A percentile compares a stretch with the other conserved stretches of the same genome.
These are phyloP conservation scores for Phaetusa simplex DNA, from an alignment of 2,113 vertebrate species.

Conservation along the genomic window DNA sequence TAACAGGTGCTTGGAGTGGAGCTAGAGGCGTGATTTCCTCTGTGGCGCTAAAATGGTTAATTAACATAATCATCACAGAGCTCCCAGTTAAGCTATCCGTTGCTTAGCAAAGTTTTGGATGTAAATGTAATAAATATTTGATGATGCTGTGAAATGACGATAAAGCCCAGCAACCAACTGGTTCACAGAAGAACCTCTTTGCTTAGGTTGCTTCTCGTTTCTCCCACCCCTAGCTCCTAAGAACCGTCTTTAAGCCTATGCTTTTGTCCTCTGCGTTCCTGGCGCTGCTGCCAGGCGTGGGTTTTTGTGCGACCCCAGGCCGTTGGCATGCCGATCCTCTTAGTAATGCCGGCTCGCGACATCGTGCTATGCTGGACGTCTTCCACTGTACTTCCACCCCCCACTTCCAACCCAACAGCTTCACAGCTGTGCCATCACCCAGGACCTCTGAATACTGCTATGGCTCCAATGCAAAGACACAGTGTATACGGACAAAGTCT, in stretches of 20 bases:
- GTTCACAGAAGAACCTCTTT: background rate
- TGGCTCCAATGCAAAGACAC: background rate
- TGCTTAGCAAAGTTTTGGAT: slow-evolving; percentile 59
- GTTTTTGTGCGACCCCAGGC: background rate
- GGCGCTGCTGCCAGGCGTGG: background rate
- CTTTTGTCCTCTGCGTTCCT: slow-evolving; percentile 2
- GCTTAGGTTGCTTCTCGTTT: background rate
- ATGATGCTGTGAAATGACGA: slow-evolving; percentile 12
- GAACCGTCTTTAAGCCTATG: background rate
- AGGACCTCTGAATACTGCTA: background rate
- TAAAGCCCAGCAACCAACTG: slow-evolving; percentile 7
- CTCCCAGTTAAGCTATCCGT: slow-evolving; percentile 56
- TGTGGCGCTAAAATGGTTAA: slow-evolving; percentile 45
- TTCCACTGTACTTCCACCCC: background rate
- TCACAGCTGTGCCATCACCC: background rate
- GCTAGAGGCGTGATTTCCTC: slow-evolving; percentile 9
- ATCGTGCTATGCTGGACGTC: fast-evolving
- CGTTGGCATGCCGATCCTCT: background rate
- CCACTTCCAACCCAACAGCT: background rate
- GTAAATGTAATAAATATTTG: slow-evolving; percentile 66
- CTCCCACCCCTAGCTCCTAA: background rate
- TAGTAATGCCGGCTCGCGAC: background rate
- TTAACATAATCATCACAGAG: slow-evolving; percentile 24
- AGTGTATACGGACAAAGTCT: background rate
- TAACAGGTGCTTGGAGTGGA: background rate